Conservation (phyloP, 2,113 vertebrate genomes). For the Thunnus thynnus region DNA sequence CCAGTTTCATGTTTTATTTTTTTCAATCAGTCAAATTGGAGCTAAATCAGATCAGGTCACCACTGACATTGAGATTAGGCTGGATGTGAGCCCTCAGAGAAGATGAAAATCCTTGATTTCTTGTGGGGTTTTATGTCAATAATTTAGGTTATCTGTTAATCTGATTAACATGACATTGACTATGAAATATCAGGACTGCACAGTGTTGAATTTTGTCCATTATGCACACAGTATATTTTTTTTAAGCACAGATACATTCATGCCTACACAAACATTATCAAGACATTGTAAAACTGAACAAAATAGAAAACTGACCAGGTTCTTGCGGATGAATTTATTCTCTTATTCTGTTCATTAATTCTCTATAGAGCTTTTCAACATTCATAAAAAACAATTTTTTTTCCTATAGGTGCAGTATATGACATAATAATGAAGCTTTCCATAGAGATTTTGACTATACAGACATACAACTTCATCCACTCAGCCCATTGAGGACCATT, state of each 20-base stretch:
- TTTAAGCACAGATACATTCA: too few relatives aligned
- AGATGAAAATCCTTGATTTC: constrained; percentile 47
- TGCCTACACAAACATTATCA: constrained; percentile 2
- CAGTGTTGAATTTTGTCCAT: neutral
- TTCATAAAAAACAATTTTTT: constrained; percentile 74
- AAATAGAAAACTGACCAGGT: neutral
- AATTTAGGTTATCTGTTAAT: neutral
- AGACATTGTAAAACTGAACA: constrained; percentile 14
- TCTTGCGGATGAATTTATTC: constrained; percentile 71
- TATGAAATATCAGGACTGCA: constrained; percentile 9
- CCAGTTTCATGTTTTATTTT: neutral
- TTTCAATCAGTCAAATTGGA: neutral
- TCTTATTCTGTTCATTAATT: constrained; percentile 69
- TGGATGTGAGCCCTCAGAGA: constrained; percentile 43
- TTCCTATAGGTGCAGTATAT: constrained; percentile 71
- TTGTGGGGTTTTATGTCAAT: neutral
- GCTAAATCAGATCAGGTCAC: constrained; percentile 30
- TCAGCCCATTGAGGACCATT: constrained; percentile 51
- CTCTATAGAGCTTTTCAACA: constrained; percentile 76
- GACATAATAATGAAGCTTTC: constrained; percentile 72
- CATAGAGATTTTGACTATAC: constrained; percentile 75
- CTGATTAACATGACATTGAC: constrained; percentile 24
- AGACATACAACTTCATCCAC: constrained; percentile 64
- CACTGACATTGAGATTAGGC: constrained; percentile 54
- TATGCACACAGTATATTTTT: neutral